phyloP scores from a whole-genome alignment of 1,140 invertebrate species.

The Antheraea mylitta region DNA sequence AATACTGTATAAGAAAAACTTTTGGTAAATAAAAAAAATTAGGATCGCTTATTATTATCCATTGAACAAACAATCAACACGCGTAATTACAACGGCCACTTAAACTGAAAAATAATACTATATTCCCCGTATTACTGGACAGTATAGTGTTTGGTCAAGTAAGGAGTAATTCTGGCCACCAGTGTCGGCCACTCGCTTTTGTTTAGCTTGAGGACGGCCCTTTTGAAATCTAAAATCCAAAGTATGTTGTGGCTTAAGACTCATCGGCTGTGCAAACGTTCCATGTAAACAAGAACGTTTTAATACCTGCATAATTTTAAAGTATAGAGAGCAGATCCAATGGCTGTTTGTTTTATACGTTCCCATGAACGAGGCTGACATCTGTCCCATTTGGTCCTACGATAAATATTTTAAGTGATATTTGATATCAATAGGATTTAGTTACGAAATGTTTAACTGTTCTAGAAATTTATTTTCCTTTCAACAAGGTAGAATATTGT shows the following conservation, averaged over 20 bases:
- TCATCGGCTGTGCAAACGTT: constrained; percentile 66
- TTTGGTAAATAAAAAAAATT: too few relatives aligned
- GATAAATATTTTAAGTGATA: constrained; percentile 8
- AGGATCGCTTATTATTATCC: not conserved
- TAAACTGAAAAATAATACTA: constrained; percentile 50
- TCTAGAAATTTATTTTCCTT: not conserved
- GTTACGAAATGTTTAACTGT: not conserved
- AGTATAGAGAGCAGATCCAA: constrained; percentile 63
- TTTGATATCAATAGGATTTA: constrained; percentile 22
- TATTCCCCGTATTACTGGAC: constrained; percentile 56
- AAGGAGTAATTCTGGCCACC: constrained; percentile 44
- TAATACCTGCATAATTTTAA: constrained; percentile 69
- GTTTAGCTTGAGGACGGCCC: constrained; percentile 57
- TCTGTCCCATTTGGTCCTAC: constrained; percentile 3
- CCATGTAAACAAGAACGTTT: constrained; percentile 59
- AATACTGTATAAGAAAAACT: too few relatives aligned
- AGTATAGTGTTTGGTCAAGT: constrained; percentile 54
- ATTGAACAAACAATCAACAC: constrained; percentile 12
- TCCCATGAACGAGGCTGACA: constrained; percentile 33
- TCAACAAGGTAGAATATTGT: not conserved
- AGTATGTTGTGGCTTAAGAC: constrained; percentile 70
- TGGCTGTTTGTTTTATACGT: constrained; percentile 52
- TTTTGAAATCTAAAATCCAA: constrained; percentile 77
- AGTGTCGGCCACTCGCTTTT: constrained; percentile 53
- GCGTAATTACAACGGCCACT: constrained; percentile 27